Conservation (phyloP, 2,113 vertebrate genomes). For the Xyrauchen texanus region DNA sequence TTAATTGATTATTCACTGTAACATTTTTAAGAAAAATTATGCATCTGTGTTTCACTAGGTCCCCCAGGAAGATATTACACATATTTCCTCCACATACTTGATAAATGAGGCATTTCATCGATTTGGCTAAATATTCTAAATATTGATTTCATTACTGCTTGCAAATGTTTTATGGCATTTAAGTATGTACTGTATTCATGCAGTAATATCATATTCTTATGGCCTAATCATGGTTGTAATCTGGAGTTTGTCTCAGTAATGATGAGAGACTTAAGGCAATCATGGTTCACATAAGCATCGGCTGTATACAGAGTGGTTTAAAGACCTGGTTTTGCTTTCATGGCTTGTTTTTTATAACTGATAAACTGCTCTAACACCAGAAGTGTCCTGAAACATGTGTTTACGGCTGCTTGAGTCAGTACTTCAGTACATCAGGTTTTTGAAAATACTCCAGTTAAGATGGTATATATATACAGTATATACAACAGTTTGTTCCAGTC, state of each 20-base stretch:
- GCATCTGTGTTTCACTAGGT: too few relatives aligned
- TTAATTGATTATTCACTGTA: too few relatives aligned
- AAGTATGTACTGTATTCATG: neutral
- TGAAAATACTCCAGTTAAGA: too few relatives aligned
- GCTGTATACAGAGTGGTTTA: neutral
- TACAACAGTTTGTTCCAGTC: too few relatives aligned
- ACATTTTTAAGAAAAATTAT: too few relatives aligned
- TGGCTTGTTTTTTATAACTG: neutral
- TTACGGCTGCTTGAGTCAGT: neutral
- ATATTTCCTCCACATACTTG: neutral
- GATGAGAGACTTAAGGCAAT: slow-evolving; percentile 19
- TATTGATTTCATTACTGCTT: neutral
- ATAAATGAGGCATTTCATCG: neutral
- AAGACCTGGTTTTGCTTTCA: neutral
- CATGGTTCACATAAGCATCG: slow-evolving; percentile 32
- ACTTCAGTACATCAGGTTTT: too few relatives aligned
- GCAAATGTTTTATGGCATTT: neutral
- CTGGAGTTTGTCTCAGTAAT: slow-evolving; percentile 37
- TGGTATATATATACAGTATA: too few relatives aligned
- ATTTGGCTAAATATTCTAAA: neutral
- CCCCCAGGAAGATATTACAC: too few relatives aligned
- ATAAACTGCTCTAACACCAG: too few relatives aligned
- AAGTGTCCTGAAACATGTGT: slow-evolving; percentile 17
- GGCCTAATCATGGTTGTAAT: slow-evolving; percentile 35
- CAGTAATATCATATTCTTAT: neutral